Evolutionary conservation across 2,797 vertebrate genomes (phyloP).

Genomic region (Tarsius wallacei): DNA sequence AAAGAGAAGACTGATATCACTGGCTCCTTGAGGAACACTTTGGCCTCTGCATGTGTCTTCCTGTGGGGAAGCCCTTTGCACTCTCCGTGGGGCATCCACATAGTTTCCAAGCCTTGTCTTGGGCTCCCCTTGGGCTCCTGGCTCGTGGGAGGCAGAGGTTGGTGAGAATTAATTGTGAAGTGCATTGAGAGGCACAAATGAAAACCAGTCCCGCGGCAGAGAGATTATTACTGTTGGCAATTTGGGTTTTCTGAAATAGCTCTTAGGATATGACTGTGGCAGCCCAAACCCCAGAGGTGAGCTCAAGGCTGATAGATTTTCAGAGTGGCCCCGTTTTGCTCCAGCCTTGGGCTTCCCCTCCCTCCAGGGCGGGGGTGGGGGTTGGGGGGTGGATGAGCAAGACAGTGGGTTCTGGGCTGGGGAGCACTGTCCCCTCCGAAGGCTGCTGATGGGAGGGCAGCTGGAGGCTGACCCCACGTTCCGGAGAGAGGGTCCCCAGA

Average conservation of each 20-base stretch:
- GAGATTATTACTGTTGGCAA: constrained; percentile 88
- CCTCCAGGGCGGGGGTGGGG: not conserved
- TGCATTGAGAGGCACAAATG: constrained; percentile 88
- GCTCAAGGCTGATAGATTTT: constrained; percentile 86
- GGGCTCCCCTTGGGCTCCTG: constrained; percentile 80
- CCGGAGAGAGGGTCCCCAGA: constrained; percentile 84
- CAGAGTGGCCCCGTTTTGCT: constrained; percentile 82
- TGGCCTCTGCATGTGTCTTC: not conserved
- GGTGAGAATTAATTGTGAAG: constrained; percentile 89
- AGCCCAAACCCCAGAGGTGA: constrained; percentile 88
- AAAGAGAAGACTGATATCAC: not conserved
- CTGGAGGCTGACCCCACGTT: constrained; percentile 80
- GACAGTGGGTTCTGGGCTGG: constrained; percentile 30
- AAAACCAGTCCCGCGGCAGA: constrained; percentile 82
- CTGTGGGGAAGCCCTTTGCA: constrained; percentile 68
- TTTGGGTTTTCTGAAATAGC: constrained; percentile 89
- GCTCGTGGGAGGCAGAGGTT: constrained; percentile 82
- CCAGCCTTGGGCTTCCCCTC: constrained; percentile 62
- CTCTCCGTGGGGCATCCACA: constrained; percentile 60
- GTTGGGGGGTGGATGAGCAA: too few relatives aligned
- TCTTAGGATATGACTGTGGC: constrained; percentile 88
- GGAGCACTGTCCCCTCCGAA: not conserved
- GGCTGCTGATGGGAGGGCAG: constrained; percentile 72
- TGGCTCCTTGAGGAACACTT: constrained; percentile 62
- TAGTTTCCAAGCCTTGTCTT: constrained; percentile 71